phyloP scores from a whole-genome alignment of 1,140 invertebrate species.

The Drosophila tropicalis region DNA sequence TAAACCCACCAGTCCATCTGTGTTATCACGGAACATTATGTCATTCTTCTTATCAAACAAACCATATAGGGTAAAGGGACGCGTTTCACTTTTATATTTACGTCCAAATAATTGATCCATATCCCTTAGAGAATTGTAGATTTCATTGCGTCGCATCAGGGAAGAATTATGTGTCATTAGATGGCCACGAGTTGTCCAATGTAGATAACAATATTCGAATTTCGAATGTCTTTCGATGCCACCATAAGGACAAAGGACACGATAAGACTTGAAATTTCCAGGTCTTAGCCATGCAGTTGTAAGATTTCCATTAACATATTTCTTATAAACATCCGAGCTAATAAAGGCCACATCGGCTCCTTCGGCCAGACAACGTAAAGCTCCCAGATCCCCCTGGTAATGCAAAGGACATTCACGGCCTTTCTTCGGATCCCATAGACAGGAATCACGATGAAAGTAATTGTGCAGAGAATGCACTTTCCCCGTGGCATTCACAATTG shows the following conservation, averaged over 20 bases:
- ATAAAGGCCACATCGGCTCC: slow-evolving; percentile 94
- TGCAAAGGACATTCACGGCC: slow-evolving; percentile 62
- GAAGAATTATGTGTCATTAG: slow-evolving; percentile 85
- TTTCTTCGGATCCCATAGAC: slow-evolving; percentile 84
- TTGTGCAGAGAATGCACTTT: slow-evolving; percentile 74
- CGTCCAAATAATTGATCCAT: slow-evolving; percentile 88
- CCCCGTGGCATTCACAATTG: slow-evolving; percentile 84
- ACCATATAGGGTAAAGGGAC: slow-evolving; percentile 87
- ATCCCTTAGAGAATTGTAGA: slow-evolving; percentile 87
- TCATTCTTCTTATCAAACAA: slow-evolving; percentile 86
- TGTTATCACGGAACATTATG: slow-evolving; percentile 88
- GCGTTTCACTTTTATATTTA: slow-evolving; percentile 85
- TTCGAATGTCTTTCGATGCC: slow-evolving; percentile 71
- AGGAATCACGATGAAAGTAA: slow-evolving; percentile 87
- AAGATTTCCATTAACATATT: slow-evolving; percentile 84
- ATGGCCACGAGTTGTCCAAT: slow-evolving; percentile 88
- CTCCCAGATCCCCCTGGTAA: slow-evolving; percentile 85
- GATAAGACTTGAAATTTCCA: slow-evolving; percentile 59
- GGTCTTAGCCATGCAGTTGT: slow-evolving; percentile 58
- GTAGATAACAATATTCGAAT: slow-evolving; percentile 86
- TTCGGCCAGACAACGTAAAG: slow-evolving; percentile 91
- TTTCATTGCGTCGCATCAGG: slow-evolving; percentile 85
- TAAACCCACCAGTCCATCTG: slow-evolving; percentile 84
- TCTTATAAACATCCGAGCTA: slow-evolving; percentile 88
- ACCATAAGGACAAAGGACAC: slow-evolving; percentile 85